Evolutionary conservation across 2,113 vertebrate species (phyloP), one percentile per base, ranked within the genome.

Genomic region (Channa maculata): DNA sequence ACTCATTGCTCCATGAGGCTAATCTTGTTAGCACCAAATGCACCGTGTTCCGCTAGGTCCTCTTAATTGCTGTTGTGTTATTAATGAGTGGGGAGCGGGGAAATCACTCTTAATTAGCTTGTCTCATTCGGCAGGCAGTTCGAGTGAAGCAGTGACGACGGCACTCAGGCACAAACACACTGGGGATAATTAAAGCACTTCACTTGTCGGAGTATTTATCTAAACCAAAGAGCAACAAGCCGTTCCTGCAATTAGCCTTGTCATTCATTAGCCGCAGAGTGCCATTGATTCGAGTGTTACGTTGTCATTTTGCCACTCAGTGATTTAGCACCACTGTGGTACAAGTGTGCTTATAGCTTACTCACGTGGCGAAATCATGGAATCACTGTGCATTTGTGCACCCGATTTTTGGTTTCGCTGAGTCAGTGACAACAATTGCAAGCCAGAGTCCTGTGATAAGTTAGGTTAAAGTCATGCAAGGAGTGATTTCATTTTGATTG

Each of bases 31-130:
- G 94, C 96, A 92, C 94, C 95, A 95, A 94, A 94, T 92, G 92
- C 87, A 75, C 92, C 90, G 91, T 94, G 94, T 95, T 96, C 94
- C 89, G 90, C 88, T 94, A 93, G 95, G 96, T 96, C 95, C 95
- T 96, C 94, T 96, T 98, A 96, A 98, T 98, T 97, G 96, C 95
- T 93, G 96, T 95, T 96, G 96, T 96, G 96, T 96, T 97, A 96
- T 98, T 97, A 98, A 97, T 98, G 97, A 98, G 96, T 95, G 95
- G 94, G 80, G 90, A 96, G 95, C 86, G 93, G 95, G 96, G 96
- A 93, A 97, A 97, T 97, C 65, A 96, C 97, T 97, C 95, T 95
- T 96, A 98, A 98, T 98, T 98, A 97, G 95, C 96, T 96, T 94
- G 95, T 95, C 94, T 95, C 96, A 95, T 97, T 97, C 95, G 93